Conservation (phyloP, 2,888 invertebrate species). For the Elgonia sp. region DNA sequence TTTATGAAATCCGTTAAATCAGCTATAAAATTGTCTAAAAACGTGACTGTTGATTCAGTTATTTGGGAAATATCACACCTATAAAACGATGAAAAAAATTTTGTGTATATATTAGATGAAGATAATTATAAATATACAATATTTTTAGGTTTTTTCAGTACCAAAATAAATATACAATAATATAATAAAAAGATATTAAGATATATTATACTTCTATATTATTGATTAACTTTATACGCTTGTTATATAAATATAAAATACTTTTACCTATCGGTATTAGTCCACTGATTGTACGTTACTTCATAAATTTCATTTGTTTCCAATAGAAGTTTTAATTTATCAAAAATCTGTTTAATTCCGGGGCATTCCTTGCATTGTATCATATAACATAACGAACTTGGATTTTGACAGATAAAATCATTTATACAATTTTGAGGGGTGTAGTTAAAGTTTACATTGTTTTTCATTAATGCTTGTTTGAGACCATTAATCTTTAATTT, state of each 20-base stretch:
- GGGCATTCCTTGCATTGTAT: conserved; percentile 34
- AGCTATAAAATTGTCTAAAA: background rate
- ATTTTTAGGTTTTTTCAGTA: too few species aligned
- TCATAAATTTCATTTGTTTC: conserved; percentile 17
- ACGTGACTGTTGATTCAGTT: background rate
- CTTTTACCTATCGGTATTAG: too few species aligned
- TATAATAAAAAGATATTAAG: too few species aligned
- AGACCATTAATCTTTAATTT: conserved; percentile 32
- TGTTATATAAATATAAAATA: too few species aligned
- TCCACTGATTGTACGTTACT: too few species aligned
- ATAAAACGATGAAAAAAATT: background rate
- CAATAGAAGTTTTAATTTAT: conserved; percentile 55
- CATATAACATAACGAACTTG: conserved; percentile 37
- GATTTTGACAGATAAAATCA: conserved; percentile 35
- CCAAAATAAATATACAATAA: too few species aligned
- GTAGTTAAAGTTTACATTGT: background rate
- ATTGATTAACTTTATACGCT: too few species aligned
- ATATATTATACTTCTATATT: too few species aligned
- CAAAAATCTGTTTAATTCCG: conserved; percentile 24
- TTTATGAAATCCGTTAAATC: conserved; percentile 6
- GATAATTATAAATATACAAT: too few species aligned
- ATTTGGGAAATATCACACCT: background rate
- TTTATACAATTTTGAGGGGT: conserved; percentile 22
- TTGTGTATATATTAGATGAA: too few species aligned
- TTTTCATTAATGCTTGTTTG: background rate